Evolutionary conservation across 2,113 vertebrate genomes (phyloP).

Genomic region (Gadus macrocephalus): DNA sequence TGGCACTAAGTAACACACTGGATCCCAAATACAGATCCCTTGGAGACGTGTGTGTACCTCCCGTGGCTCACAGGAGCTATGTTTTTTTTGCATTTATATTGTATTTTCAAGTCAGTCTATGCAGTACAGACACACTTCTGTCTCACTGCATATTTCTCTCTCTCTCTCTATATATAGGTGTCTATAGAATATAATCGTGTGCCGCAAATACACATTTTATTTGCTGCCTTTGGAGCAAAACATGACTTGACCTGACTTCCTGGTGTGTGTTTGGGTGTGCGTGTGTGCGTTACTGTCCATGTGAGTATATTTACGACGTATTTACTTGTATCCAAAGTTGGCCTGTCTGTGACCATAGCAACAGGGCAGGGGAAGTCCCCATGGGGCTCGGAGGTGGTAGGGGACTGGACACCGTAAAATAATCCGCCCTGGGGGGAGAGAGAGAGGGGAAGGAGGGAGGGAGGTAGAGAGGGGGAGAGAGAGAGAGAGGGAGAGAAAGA

Average conservation of each 20-base stretch:
- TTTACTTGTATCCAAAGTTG: too few species aligned
- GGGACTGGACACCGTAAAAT: constrained; percentile 51
- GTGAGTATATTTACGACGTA: constrained; percentile 44
- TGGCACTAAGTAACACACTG: too few species aligned
- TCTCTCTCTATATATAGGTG: constrained; percentile 17
- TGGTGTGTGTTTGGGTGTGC: neutral
- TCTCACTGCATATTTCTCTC: neutral
- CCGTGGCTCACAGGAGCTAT: neutral
- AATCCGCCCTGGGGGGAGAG: constrained; percentile 31
- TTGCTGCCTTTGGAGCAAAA: too few species aligned
- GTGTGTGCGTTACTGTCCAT: constrained; percentile 19
- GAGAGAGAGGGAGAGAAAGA: too few species aligned
- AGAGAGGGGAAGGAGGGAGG: constrained; percentile 16
- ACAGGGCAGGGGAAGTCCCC: constrained; percentile 58
- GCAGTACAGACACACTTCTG: neutral
- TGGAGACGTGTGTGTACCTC: constrained; percentile 21
- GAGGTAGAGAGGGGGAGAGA: neutral
- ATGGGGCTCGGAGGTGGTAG: too few species aligned
- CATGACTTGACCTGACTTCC: neutral
- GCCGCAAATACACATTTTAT: too few species aligned
- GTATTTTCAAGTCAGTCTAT: too few species aligned
- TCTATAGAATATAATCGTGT: neutral
- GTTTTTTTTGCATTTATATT: too few species aligned
- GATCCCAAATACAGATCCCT: neutral
- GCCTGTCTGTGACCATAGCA: constrained; percentile 45